Evolutionary conservation across 2,888 invertebrate species (phyloP).

Genomic region (Micoletzkya japonica): DNA sequence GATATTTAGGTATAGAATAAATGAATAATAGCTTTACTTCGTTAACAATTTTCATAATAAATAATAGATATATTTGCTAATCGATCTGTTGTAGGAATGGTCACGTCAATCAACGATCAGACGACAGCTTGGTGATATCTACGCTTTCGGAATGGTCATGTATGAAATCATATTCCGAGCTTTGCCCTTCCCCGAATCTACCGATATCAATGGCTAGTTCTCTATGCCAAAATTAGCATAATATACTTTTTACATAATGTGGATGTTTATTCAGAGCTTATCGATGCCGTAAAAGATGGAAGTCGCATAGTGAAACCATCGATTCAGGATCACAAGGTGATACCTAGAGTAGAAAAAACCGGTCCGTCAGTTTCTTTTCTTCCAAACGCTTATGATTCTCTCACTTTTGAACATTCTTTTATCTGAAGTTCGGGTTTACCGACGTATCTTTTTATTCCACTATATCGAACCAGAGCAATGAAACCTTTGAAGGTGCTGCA

Average conservation of each 20-base stretch:
- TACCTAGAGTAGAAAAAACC: not conserved
- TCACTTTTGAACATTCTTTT: not conserved
- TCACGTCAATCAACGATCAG: constrained; percentile 11
- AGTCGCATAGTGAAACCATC: constrained; percentile 48
- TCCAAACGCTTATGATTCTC: too few species aligned
- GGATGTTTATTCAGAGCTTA: constrained; percentile 36
- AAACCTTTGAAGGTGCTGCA: constrained; percentile 1
- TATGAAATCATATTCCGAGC: constrained; percentile 59
- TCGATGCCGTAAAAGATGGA: constrained; percentile 49
- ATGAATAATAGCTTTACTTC: too few species aligned
- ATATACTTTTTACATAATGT: not conserved
- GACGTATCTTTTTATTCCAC: too few species aligned
- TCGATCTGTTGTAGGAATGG: constrained; percentile 9
- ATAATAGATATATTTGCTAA: too few species aligned
- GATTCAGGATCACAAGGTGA: constrained; percentile 51
- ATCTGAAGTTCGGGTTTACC: too few species aligned
- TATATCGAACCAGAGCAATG: too few species aligned
- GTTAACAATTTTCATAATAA: too few species aligned
- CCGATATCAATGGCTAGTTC: constrained; percentile 45
- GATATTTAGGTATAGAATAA: too few species aligned
- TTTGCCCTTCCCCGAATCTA: constrained; percentile 55
- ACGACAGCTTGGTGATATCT: constrained; percentile 58
- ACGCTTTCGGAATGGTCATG: constrained; percentile 59
- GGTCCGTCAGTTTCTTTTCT: not conserved
- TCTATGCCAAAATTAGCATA: not conserved